phyloP scores from a whole-genome alignment of 2,113 vertebrate genomes.

The Rafetus swinhoei region DNA sequence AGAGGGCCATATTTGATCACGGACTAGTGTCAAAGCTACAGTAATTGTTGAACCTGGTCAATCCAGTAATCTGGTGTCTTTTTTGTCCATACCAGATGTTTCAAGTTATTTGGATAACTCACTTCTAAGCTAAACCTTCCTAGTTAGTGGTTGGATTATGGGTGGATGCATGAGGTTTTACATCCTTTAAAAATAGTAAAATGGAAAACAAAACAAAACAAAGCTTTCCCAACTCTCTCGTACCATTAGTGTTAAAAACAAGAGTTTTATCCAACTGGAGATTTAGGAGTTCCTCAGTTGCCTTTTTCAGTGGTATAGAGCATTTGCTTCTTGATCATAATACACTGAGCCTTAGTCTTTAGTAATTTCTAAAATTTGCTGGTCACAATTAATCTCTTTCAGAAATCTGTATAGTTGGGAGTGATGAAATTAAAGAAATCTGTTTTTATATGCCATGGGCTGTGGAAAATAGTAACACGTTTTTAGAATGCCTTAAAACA shows the following conservation, averaged over 20 bases:
- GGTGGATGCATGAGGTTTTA: background rate
- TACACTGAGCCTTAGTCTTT: background rate
- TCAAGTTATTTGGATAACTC: background rate
- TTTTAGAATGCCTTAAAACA: background rate
- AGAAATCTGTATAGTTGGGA: background rate
- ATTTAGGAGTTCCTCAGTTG: background rate
- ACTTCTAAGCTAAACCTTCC: background rate
- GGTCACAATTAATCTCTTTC: background rate
- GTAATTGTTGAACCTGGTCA: background rate
- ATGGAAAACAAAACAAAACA: background rate
- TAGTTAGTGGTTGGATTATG: background rate
- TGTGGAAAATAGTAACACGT: background rate
- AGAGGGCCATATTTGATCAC: background rate
- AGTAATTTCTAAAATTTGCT: background rate
- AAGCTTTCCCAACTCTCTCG: background rate
- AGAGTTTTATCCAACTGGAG: background rate
- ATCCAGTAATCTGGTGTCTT: background rate
- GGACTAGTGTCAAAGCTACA: background rate
- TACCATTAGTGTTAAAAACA: background rate
- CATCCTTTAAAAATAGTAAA: background rate
- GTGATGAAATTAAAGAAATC: background rate
- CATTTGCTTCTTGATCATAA: background rate
- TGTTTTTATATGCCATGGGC: background rate
- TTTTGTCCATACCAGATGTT: background rate
- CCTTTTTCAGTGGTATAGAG: background rate